A percentile compares a stretch with the other conserved stretches of the same genome.
Evolutionary conservation across 1,140 invertebrate genomes (phyloP).

Genomic region (Plutomurus gul): DNA sequence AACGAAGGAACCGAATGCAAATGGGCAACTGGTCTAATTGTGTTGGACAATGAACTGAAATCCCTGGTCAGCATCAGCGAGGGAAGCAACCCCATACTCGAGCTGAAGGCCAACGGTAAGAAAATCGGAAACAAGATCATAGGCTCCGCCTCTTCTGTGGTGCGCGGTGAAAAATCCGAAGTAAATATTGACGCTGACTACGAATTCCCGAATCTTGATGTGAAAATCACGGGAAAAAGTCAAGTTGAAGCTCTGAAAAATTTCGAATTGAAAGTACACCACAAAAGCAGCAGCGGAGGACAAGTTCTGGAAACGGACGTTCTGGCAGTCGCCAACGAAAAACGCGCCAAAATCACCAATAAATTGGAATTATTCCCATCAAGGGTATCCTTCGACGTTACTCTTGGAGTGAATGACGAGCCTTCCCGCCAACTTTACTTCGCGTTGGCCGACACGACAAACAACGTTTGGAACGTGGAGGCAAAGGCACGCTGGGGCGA

Average conservation of each 20-base stretch:
- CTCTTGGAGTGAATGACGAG: background rate
- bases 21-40: background rate
- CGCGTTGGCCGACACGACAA: background rate
- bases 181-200: constrained; percentile 36
- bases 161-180: background rate
- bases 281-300: constrained; percentile 23
- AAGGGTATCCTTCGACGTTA: constrained; percentile 17
- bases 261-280: constrained; percentile 27
- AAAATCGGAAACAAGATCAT: background rate
- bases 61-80: background rate
- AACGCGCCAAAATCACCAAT: constrained; percentile 19
- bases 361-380: constrained; percentile 31
- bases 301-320: constrained; percentile 23
- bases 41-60: constrained; percentile 24
- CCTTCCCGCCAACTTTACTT: background rate
- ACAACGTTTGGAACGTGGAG: constrained; percentile 32
- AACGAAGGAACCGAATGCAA: constrained; percentile 6
- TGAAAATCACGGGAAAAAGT: background rate
- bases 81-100: background rate
- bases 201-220: constrained; percentile 26
- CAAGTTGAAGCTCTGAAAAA: background rate
- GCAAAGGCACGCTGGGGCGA: constrained; percentile 40
- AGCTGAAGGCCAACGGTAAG: constrained; percentile 27
- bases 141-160: background rate
- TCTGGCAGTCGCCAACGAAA: background rate